These are phyloP conservation scores for Furcula furcula DNA, from an alignment of 2,888 invertebrate genomes.

Conservation along the genomic window DNA sequence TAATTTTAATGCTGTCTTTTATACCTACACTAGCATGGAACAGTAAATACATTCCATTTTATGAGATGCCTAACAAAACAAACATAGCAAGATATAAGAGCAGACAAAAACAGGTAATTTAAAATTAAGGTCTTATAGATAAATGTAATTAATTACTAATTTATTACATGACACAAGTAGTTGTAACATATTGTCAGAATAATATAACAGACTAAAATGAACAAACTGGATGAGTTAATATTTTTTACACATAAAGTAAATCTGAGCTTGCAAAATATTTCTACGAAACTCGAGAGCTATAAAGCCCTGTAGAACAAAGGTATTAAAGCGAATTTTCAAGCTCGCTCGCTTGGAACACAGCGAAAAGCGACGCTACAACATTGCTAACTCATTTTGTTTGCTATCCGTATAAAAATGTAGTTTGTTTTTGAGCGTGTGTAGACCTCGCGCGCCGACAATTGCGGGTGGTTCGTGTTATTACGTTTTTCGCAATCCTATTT, in stretches of 20 bases:
- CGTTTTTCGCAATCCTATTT: constrained; percentile 43
- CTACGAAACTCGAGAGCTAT: constrained; percentile 64
- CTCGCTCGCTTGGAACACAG: constrained; percentile 61
- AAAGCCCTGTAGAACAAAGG: constrained; percentile 76
- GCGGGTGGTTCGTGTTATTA: constrained; percentile 49
- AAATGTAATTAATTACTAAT: too few species aligned
- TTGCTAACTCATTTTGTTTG: constrained; percentile 75
- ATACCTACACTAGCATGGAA: too few species aligned
- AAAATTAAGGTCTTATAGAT: too few species aligned
- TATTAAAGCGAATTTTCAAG: constrained; percentile 78
- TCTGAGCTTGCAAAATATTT: constrained; percentile 57
- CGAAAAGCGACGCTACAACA: constrained; percentile 66
- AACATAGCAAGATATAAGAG: too few species aligned
- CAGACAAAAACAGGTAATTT: too few species aligned
- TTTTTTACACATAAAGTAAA: constrained; percentile 58
- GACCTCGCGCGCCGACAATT: constrained; percentile 47
- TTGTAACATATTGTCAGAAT: too few species aligned
- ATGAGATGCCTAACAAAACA: too few species aligned
- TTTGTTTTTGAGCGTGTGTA: constrained; percentile 64
- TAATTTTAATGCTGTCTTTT: too few species aligned
- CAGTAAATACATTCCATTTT: too few species aligned
- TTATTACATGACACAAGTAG: too few species aligned
- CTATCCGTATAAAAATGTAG: constrained; percentile 73
- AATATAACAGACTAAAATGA: constrained; percentile 34
- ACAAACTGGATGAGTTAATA: constrained; percentile 48